Evolutionary conservation across 2,888 invertebrate species (phyloP).

Genomic region (Synanthedon tipuliformis): DNA sequence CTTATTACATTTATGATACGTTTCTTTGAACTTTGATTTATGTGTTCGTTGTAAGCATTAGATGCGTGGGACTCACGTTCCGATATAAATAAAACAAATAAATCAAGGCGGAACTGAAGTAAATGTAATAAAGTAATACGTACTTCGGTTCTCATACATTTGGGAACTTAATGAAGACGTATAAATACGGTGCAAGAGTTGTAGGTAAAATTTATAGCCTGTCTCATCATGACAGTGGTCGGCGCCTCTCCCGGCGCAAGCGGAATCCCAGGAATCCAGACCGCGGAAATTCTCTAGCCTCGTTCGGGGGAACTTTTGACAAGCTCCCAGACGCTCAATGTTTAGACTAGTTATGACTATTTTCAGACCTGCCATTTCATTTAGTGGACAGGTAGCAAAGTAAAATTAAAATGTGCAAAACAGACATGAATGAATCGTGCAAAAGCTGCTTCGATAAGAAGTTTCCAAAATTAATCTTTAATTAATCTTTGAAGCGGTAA

Average conservation of each 20-base stretch:
- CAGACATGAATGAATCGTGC: too few species aligned
- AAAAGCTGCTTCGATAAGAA: too few species aligned
- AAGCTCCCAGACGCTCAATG: constrained; percentile 30
- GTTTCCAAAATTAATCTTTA: too few species aligned
- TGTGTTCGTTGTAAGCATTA: not conserved
- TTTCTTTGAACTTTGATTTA: constrained; percentile 13
- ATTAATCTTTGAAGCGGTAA: too few species aligned
- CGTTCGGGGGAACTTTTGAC: constrained; percentile 40
- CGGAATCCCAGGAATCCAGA: constrained; percentile 17
- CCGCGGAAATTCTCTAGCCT: constrained; percentile 15
- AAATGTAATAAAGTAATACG: not conserved
- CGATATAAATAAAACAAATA: not conserved
- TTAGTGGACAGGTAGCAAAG: not conserved
- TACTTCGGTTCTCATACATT: not conserved
- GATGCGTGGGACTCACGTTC: too few species aligned
- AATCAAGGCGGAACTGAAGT: not conserved
- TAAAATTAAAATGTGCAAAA: too few species aligned
- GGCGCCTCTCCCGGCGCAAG: constrained; percentile 10
- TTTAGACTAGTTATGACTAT: constrained; percentile 33
- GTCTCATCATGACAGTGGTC: constrained; percentile 13
- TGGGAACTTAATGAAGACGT: not conserved
- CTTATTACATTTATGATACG: constrained; percentile 28
- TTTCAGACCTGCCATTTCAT: constrained; percentile 13
- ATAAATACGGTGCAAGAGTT: constrained; percentile 4
- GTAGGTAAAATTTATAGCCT: constrained; percentile 15